Evolutionary conservation across 2,113 vertebrate species (phyloP).

Genomic region (Corythoichthys haematopterus): DNA sequence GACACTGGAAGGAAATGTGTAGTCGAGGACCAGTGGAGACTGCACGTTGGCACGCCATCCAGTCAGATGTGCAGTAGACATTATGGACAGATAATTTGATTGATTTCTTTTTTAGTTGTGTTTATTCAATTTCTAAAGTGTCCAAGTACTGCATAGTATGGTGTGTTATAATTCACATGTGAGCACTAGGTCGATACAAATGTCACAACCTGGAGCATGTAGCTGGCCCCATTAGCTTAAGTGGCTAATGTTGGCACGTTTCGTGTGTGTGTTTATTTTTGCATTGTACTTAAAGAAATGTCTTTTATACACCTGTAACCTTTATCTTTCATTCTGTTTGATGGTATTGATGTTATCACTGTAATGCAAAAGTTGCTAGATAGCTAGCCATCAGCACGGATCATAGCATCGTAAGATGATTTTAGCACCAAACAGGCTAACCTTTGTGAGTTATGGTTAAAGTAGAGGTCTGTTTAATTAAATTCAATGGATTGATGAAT

Average conservation of each 20-base stretch:
- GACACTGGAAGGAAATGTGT: conserved; percentile 80
- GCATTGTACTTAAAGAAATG: background rate
- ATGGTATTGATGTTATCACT: background rate
- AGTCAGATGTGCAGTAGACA: conserved; percentile 29
- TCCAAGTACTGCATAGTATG: background rate
- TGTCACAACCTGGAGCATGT: background rate
- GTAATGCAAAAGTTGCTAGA: background rate
- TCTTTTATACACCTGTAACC: background rate
- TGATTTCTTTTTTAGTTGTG: background rate
- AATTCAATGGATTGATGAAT: background rate
- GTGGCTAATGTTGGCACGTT: background rate
- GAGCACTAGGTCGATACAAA: background rate
- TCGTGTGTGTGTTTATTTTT: background rate
- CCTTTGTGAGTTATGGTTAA: background rate
- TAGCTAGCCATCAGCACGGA: background rate
- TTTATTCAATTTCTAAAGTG: background rate
- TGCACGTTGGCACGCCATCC: conserved; percentile 72
- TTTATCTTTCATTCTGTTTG: background rate
- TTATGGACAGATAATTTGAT: background rate
- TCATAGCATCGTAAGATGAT: background rate
- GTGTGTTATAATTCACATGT: background rate
- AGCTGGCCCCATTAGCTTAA: background rate
- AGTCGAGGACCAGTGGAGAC: conserved; percentile 70
- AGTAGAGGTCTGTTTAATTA: background rate
- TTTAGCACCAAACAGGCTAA: background rate